A percentile compares a stretch with the other conserved stretches of the same genome.
phyloP scores from a whole-genome alignment of 2,113 vertebrate genomes.

The Corvus cornix region DNA sequence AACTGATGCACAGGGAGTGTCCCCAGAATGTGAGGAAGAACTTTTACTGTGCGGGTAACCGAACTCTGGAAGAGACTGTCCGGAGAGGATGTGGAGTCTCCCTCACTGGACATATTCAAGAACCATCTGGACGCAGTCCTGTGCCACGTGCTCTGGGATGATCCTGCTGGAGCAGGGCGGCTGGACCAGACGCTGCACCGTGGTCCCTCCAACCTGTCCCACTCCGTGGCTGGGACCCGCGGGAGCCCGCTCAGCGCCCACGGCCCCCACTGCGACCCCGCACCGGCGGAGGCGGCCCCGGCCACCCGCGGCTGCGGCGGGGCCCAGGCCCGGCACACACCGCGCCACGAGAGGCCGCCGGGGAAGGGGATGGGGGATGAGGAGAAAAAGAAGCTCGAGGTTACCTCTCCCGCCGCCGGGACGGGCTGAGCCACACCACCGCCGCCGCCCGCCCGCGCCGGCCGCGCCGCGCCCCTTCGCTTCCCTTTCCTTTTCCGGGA shows the following conservation, averaged over 20 bases:
- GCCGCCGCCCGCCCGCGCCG: background rate
- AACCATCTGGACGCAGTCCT: rapidly evolving
- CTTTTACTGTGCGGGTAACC: background rate
- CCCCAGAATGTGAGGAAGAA: rapidly evolving
- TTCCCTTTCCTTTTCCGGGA: background rate
- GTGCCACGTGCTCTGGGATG: background rate
- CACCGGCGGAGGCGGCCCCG: background rate
- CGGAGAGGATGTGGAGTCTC: background rate
- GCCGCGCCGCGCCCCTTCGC: background rate
- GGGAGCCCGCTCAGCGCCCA: background rate
- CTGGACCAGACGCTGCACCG: background rate
- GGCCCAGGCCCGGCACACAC: background rate
- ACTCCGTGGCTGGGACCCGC: background rate
- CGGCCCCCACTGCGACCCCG: background rate
- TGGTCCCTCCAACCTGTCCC: background rate
- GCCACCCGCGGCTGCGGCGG: background rate
- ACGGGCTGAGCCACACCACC: background rate
- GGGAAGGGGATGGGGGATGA: background rate
- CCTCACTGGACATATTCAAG: rapidly evolving
- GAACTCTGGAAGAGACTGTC: background rate
- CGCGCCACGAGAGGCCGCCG: too few species aligned
- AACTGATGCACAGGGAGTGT: background rate
- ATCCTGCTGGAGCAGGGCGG: background rate
- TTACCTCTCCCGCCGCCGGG: background rate
- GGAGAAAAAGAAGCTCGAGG: background rate